A percentile compares a stretch with the other conserved stretches of the same genome.
These are phyloP conservation scores for Nannoperca australis DNA, from an alignment of 2,797 vertebrate species.

Conservation along the genomic window DNA sequence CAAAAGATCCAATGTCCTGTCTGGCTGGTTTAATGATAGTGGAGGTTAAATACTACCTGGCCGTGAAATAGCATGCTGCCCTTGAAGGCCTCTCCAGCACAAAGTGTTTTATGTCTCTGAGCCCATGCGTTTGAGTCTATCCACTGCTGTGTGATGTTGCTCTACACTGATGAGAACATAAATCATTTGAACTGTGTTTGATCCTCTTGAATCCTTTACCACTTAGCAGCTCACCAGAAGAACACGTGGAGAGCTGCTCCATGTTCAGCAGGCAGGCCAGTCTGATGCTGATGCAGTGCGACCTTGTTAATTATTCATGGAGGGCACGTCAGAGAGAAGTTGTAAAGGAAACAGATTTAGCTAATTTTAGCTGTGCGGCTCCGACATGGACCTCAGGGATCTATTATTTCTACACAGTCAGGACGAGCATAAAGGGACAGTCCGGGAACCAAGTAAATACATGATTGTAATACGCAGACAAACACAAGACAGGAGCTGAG, in stretches of 20 bases:
- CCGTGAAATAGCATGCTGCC: slow-evolving; percentile 22
- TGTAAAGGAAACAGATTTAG: slow-evolving; percentile 67
- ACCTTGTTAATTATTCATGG: slow-evolving; percentile 81
- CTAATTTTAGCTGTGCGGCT: slow-evolving; percentile 62
- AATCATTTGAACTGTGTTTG: slow-evolving; percentile 29
- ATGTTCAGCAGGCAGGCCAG: slow-evolving; percentile 31
- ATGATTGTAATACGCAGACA: neutral
- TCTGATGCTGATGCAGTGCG: slow-evolving; percentile 54
- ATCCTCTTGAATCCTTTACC: slow-evolving; percentile 24
- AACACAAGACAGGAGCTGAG: neutral
- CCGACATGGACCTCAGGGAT: slow-evolving; percentile 19
- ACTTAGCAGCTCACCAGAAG: slow-evolving; percentile 11
- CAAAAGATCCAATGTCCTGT: slow-evolving; percentile 28
- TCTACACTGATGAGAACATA: slow-evolving; percentile 25
- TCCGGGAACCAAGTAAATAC: neutral
- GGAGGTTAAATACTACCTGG: slow-evolving; percentile 53
- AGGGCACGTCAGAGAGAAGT: slow-evolving; percentile 66
- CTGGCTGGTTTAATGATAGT: slow-evolving; percentile 53
- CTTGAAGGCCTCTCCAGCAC: slow-evolving; percentile 37
- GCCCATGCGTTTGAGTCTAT: slow-evolving; percentile 17
- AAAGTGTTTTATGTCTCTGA: slow-evolving; percentile 20
- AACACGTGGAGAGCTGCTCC: slow-evolving; percentile 37
- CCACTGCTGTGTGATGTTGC: slow-evolving; percentile 3
- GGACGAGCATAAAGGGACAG: neutral
- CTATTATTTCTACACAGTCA: slow-evolving; percentile 19